phyloP scores from a whole-genome alignment of 2,888 invertebrate species.

The Antheraea assamensis region DNA sequence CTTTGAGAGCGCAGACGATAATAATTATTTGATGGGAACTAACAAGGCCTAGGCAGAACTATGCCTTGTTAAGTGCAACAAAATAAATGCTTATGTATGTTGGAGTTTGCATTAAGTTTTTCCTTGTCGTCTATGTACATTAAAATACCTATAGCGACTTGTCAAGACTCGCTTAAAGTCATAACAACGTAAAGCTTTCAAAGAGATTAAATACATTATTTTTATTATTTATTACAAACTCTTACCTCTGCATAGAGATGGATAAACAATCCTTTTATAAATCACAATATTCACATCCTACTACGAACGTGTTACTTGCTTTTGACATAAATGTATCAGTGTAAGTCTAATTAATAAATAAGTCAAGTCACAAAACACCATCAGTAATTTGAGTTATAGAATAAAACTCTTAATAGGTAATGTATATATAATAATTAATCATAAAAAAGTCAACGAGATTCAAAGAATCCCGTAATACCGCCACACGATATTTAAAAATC shows the following conservation, averaged over 20 bases:
- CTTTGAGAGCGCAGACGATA: background rate
- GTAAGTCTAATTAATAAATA: background rate
- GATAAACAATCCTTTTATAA: background rate
- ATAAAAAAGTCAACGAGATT: background rate
- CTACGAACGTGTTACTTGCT: background rate
- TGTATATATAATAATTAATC: background rate
- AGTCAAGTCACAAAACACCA: background rate
- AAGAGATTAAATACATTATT: background rate
- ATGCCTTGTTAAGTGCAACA: background rate
- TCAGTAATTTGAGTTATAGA: background rate
- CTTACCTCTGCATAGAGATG: conserved; percentile 15
- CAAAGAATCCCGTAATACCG: background rate
- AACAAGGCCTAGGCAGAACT: background rate
- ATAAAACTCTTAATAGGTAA: background rate
- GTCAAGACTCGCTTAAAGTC: background rate
- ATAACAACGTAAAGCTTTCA: background rate
- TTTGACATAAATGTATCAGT: background rate
- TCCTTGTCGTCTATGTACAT: background rate
- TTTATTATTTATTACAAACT: background rate
- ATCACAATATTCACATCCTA: conserved; percentile 6
- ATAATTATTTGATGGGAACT: background rate
- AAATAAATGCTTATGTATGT: background rate
- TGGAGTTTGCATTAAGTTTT: background rate
- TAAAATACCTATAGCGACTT: background rate
- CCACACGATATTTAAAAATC: background rate